Percentiles rank a stretch among this genome's conserved stretches.
Evolutionary conservation across 1,140 invertebrate species (phyloP).

Genomic region (Brachionus rubens): DNA sequence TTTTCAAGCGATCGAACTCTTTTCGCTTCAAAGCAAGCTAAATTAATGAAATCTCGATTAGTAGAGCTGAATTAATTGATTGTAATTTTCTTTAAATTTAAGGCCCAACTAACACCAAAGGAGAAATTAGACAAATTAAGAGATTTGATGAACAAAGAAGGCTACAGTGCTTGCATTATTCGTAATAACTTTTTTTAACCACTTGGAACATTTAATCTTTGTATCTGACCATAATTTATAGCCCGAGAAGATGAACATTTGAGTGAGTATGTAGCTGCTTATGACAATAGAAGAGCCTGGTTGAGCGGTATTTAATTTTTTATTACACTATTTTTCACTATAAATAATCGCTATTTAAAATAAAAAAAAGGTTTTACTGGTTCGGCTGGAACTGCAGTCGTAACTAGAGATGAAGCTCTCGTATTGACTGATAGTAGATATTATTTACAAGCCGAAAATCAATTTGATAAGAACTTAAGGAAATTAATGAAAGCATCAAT

Average conservation of each 20-base stretch:
- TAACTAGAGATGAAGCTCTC: slow-evolving; percentile 73
- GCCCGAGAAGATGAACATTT: slow-evolving; percentile 21
- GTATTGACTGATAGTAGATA: slow-evolving; percentile 96
- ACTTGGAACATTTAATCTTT: no score
- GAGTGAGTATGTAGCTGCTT: slow-evolving; percentile 41
- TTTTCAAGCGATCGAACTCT: no score
- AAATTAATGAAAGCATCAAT: slow-evolving; percentile 71
- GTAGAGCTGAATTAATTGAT: no score
- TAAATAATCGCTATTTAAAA: not conserved
- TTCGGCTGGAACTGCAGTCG: slow-evolving; percentile 69
- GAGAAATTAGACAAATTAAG: slow-evolving; percentile 1
- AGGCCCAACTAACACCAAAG: not conserved
- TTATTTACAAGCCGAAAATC: slow-evolving; percentile 69
- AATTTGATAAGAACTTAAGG: slow-evolving; percentile 57
- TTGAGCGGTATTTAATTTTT: slow-evolving; percentile 15
- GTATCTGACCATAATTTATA: no score
- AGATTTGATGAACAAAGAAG: not conserved
- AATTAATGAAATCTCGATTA: no score
- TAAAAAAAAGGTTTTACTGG: slow-evolving; percentile 7
- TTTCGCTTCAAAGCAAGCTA: no score
- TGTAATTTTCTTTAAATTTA: no score
- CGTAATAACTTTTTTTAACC: not conserved
- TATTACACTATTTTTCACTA: no score
- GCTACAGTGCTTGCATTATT: slow-evolving; percentile 23
- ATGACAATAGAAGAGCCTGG: slow-evolving; percentile 38